Percentiles rank a stretch among this genome's conserved stretches.
Evolutionary conservation across 2,113 vertebrate species (phyloP).

Genomic region (Oceanodroma tethys): DNA sequence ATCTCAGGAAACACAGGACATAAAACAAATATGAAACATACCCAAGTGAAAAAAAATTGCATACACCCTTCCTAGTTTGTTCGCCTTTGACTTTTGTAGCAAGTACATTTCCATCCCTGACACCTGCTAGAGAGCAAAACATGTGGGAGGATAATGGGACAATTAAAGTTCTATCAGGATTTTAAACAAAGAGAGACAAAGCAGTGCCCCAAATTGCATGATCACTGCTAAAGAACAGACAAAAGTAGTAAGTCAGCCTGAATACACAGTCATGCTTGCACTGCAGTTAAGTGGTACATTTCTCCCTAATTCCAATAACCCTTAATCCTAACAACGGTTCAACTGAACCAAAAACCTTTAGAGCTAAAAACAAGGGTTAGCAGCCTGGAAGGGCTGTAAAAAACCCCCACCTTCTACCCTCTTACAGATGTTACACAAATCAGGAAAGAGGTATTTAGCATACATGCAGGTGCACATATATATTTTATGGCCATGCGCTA

Average conservation of each 20-base stretch:
- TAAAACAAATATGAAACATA: neutral
- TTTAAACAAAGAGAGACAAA: neutral
- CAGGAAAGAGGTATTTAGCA: neutral
- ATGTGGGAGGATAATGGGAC: neutral
- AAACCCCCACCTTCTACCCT: neutral
- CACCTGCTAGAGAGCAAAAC: neutral
- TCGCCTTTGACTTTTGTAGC: neutral
- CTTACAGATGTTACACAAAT: neutral
- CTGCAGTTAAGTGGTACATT: neutral
- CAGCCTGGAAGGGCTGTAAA: neutral
- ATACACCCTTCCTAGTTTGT: neutral
- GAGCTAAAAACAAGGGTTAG: neutral
- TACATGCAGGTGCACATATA: neutral
- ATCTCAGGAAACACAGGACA: neutral
- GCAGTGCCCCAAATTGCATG: neutral
- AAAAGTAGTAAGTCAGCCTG: neutral
- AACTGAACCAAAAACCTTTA: neutral
- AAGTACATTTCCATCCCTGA: neutral
- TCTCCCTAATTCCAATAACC: neutral
- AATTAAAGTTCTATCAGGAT: neutral
- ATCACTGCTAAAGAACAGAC: neutral
- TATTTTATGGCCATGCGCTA: fast-evolving
- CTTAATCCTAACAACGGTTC: neutral
- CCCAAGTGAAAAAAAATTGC: neutral
- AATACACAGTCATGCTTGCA: neutral